Evolutionary conservation across 2,888 invertebrate genomes (phyloP).

Genomic region (Platycnemis pennipes): DNA sequence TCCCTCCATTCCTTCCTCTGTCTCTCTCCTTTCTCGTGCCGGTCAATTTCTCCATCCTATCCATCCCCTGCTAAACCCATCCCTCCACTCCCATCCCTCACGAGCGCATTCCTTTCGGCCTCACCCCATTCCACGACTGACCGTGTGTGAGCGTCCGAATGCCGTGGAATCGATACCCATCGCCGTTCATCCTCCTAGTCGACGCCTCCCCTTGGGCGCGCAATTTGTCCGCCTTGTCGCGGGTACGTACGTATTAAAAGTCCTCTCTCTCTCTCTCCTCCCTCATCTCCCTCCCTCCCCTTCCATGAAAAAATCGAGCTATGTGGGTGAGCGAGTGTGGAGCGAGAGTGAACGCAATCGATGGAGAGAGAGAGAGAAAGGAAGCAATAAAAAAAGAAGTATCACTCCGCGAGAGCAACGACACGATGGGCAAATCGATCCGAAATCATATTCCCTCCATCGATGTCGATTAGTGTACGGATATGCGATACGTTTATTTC

Average conservation of each 20-base stretch:
- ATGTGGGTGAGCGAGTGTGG: not conserved
- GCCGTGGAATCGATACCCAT: not conserved
- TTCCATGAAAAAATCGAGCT: not conserved
- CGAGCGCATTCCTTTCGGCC: not conserved
- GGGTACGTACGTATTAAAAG: not conserved
- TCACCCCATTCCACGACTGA: not conserved
- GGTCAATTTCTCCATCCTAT: no score
- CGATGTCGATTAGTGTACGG: not conserved
- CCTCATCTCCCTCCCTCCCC: not conserved
- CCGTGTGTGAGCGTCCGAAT: not conserved
- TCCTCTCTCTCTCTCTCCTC: no score
- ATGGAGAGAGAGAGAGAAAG: no score
- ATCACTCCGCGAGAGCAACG: not conserved
- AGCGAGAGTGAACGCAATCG: not conserved
- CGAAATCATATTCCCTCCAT: not conserved
- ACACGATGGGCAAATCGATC: not conserved
- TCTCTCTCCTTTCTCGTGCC: no score
- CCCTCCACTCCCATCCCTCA: no score
- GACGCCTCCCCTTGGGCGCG: not conserved
- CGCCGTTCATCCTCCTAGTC: not conserved
- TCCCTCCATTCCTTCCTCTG: not conserved
- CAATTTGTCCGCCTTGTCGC: not conserved
- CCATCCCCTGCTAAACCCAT: no score
- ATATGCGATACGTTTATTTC: not conserved
- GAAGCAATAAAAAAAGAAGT: not conserved